Conservation (phyloP, 2,797 vertebrate species). For the Ispidina lecontei region DNA sequence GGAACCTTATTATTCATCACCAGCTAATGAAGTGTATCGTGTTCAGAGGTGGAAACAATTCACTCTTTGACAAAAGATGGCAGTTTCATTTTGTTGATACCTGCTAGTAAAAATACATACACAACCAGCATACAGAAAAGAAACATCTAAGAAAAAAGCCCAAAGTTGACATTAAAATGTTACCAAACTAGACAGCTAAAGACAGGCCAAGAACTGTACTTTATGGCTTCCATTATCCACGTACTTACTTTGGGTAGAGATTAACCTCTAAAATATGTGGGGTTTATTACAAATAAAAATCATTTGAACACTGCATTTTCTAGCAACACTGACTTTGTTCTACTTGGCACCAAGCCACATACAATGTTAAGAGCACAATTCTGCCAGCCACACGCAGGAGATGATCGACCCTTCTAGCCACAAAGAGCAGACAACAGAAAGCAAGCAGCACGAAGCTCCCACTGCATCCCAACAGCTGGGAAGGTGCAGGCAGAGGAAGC, state of each 20-base stretch:
- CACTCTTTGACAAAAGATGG: neutral
- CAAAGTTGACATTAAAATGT: neutral
- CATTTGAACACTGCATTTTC: neutral
- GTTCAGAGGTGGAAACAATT: neutral
- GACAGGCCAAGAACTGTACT: neutral
- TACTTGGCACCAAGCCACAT: neutral
- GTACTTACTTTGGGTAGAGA: neutral
- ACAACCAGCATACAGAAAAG: neutral
- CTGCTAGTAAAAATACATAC: neutral
- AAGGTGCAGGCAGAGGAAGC: neutral
- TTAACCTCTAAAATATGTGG: neutral
- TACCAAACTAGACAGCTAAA: neutral
- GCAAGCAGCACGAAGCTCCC: neutral
- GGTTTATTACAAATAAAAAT: neutral
- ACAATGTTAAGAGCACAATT: neutral
- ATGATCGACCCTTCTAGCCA: neutral
- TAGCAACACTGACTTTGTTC: neutral
- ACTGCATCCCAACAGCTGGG: neutral
- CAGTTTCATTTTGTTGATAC: neutral
- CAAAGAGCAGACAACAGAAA: neutral
- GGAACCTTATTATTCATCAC: neutral
- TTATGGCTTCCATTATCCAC: neutral
- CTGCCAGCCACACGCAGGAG: neutral
- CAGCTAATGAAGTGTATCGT: neutral
- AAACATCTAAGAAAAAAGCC: neutral